Evolutionary conservation across 2,113 vertebrate genomes (phyloP), one percentile per base, ranked within the genome.

Genomic region (Callipepla squamata): DNA sequence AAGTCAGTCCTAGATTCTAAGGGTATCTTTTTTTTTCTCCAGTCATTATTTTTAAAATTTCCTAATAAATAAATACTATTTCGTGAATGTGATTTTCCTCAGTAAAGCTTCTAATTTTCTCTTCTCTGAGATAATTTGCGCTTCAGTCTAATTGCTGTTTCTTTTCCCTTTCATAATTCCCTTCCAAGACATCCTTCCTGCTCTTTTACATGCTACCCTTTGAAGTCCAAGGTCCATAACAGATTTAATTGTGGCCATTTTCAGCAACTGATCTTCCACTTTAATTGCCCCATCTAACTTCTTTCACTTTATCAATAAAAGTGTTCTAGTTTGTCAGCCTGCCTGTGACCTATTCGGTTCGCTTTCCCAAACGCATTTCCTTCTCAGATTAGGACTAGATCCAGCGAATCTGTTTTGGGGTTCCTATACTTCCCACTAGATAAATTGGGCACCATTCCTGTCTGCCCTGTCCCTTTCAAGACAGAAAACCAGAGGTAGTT

Each of bases 221-320:
- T 0, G 1, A 70, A 59, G 11, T 45, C 34, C 19, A 44, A 4
- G 26, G 10, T 77, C 22, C 20, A 5, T 18, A 21, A 53, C 2
- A 21, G 36, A 45, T 61, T 57, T 81, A 25, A 89, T 25, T 34
- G 28, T 63, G 47, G 13, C 10, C 42, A n/a, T 51, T 85, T 89
- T 36, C 36, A 73, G 28, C n/a, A 78, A 21, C 32, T 73, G 38
- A 30, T 20, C 9, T 80, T 72, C 45, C 10, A 45, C 7, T 87
- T 68, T 30, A 42, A 42, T 32, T 19, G 5, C 74, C 3, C 45
- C 25, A 47, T 82, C 58, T 65, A 53, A 51, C 13, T 21, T 13
- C 8, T 53, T 55, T 53, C 53, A 17, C 47, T 73, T 92, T 58
- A 44, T 23, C 34, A 38, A 0, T 18, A 34, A 0, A 0, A 6